Evolutionary conservation across 2,797 vertebrate genomes (phyloP).

Genomic region (Austrolebias charrua): DNA sequence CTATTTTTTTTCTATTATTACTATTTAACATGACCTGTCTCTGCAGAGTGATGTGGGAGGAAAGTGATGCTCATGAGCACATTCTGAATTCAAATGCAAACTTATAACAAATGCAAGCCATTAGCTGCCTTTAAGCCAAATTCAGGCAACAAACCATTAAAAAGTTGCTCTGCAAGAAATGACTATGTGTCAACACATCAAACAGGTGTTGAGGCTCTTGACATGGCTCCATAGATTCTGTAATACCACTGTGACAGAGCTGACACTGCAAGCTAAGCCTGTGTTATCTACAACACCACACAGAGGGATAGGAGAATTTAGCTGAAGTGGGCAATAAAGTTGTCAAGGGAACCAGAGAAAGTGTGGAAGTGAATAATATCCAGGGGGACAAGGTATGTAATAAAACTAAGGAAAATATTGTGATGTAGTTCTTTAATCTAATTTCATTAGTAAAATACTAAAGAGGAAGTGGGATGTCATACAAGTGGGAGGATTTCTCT

Average conservation of each 20-base stretch:
- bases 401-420: conserved; percentile 36
- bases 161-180: conserved; percentile 27
- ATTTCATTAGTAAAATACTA: conserved; percentile 50
- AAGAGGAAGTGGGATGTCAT: conserved; percentile 46
- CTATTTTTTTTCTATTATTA: conserved; percentile 15
- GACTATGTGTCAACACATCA: conserved; percentile 19
- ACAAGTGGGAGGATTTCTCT: background rate
- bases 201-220: conserved; percentile 43
- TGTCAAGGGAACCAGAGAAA: conserved; percentile 18
- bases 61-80: conserved; percentile 14
- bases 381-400: conserved; percentile 18
- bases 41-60: conserved; percentile 36
- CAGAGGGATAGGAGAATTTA: conserved; percentile 60
- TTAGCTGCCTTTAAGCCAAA: conserved; percentile 37
- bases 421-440: conserved; percentile 58
- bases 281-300: conserved; percentile 61
- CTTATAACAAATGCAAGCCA: conserved; percentile 36
- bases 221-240: conserved; percentile 41
- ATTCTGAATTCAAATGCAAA: conserved; percentile 17
- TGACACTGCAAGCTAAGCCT: conserved; percentile 43
- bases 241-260: conserved; percentile 54
- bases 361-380: conserved; percentile 10
- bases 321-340: conserved; percentile 53
- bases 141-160: conserved; percentile 29
- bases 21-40: conserved; percentile 13